Evolutionary conservation across 2,113 vertebrate species (phyloP), one percentile per base, ranked within the genome.

Genomic region (Eulemur rufifrons): DNA sequence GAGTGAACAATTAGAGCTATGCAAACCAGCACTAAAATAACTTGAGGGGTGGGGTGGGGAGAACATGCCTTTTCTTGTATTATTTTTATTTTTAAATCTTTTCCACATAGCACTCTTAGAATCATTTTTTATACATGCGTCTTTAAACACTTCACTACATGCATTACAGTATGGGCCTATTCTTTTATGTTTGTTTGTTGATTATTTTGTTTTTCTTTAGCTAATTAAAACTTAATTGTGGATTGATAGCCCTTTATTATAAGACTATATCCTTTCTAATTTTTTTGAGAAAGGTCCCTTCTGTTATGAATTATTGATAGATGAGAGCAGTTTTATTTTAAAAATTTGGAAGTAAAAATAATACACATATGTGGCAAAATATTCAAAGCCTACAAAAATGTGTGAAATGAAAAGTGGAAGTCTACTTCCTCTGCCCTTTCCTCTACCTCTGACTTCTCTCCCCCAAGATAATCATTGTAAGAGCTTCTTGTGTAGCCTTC

Each of bases 291-390:
- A 74, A 80, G 29, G 34, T 1, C 7, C 56, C 89, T 61, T 63
- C n/a, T 87, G 9, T 54, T 68, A 39, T 34, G n/a, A 83, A 63
- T 37, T 73, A 2, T 61, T 18, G 56, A 12, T 29, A 74, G n/a
- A 86, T 59, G 47, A 69, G 5, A 89, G 34, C 25, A 64, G 20
- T 84, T 88, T 92, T 23, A 39, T 66, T 81, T 86, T 0, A 54
- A 76, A 90, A 74, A 25, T 27, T 42, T 87, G 39, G 52, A 85
- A 54, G 42, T 91, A 91, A 74, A 89, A 90, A 73, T 96, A 71
- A 21, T 29, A 68, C 32, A 20, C 10, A 89, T 8, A 17, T 11
- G 37, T 37, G 42, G 21, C 74, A 91, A 86, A 89, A 74, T 78
- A 56, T 32, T 78, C 45, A 78, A 92, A 89, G 34, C 37, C 54